Evolutionary conservation across 2,888 invertebrate species (phyloP), one percentile per base, ranked within the genome.

Genomic region (Hydraecia micacea): DNA sequence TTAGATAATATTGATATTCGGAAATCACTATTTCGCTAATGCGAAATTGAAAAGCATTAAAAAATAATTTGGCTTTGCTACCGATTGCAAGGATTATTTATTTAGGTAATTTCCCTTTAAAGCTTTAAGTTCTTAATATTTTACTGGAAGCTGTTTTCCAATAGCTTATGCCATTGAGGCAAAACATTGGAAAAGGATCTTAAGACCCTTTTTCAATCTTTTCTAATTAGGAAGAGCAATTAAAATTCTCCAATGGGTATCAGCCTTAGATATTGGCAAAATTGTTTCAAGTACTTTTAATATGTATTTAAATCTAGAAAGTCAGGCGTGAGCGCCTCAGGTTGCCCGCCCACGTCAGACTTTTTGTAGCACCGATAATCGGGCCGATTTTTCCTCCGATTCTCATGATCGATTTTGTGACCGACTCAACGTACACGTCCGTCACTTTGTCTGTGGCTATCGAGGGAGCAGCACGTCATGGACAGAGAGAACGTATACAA

Each of bases 31-130:
- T 63, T 63, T 42, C 4, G 0, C 21, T 4, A 63, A 32, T 21
- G 1, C 13, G 0, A 52, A 52, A 63, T 32, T 52, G 3, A 52
- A 39, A 39, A 15, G 25, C 11, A 60, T 62, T 21, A 5, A 21
- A 25, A 69, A 70, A 36, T 13, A 70, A 49, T 1, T 42, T 42
- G 2, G 0, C 2, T 11, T 8, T 55, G 18, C 6, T 25, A 7
- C 42, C 15, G 15, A 32, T 8, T 18, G 21, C n/a, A 8, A 25
- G 52, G 49, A 39, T 66, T 66, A 73, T 66, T 66, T 25, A 74
- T 81, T 79, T 36, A 32, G 32, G 32, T 39, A 9, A 81, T 66
- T 60, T 81, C 9, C 21, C 3, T 66, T 39, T 15, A n/a, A n/a
- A 74, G 39, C 7, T 32, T 49, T 71, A 52, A 32, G 5, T 60